A percentile compares a stretch with the other conserved stretches of the same genome.
Conservation (phyloP, 2,797 vertebrate species). For the Chaunax sp. region DNA sequence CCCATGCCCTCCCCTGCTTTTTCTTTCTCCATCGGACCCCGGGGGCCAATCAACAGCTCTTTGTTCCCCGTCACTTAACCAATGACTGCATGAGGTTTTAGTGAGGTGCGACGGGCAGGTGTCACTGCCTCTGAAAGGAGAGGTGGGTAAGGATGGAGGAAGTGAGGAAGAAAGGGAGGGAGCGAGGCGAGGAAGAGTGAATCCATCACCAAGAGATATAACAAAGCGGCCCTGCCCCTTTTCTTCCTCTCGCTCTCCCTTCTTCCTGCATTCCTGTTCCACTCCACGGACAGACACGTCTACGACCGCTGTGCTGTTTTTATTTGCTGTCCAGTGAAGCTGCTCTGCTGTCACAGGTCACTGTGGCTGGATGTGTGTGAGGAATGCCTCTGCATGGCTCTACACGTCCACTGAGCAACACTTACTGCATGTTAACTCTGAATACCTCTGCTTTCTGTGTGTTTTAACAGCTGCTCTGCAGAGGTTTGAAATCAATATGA, state of each 20-base stretch:
- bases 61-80: conserved; percentile 80
- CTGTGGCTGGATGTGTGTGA: conserved; percentile 71
- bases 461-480: neutral
- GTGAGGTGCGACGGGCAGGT: conserved; percentile 73
- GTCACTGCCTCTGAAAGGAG: conserved; percentile 74
- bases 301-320: conserved; percentile 61
- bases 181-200: conserved; percentile 46
- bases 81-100: conserved; percentile 69
- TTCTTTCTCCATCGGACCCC: conserved; percentile 53
- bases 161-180: conserved; percentile 46
- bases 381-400: conserved; percentile 75
- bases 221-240: conserved; percentile 26
- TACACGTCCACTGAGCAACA: conserved; percentile 64
- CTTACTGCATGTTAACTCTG: conserved; percentile 16
- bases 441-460: too few relatives aligned
- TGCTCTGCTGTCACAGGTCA: conserved; percentile 76
- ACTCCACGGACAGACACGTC: conserved; percentile 64
- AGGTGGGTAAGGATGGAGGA: conserved; percentile 55
- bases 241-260: conserved; percentile 22
- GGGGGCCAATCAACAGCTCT: conserved; percentile 76
- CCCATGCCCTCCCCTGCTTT: conserved; percentile 39
- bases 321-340: conserved; percentile 67
- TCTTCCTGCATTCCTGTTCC: conserved; percentile 67
- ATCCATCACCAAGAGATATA: conserved; percentile 59
- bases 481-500: neutral